These are phyloP conservation scores for Acrocephalus scirpaceus DNA, from an alignment of 2,797 vertebrate species.

Conservation along the genomic window DNA sequence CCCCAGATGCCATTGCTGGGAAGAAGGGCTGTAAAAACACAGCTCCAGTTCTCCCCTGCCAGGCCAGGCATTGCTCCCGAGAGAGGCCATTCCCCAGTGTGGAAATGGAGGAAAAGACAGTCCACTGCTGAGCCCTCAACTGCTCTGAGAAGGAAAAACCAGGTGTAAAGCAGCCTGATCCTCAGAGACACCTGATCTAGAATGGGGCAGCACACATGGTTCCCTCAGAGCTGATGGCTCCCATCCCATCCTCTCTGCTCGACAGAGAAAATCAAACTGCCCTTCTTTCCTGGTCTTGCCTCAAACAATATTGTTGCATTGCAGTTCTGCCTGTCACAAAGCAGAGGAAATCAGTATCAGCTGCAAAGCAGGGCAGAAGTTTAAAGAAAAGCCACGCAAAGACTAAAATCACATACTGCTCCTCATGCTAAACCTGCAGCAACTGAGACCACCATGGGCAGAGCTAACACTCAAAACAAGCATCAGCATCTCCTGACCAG, in stretches of 20 bases:
- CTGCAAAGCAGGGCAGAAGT: not conserved
- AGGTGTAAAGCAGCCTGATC: not conserved
- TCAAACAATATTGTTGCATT: not conserved
- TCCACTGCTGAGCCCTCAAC: not conserved
- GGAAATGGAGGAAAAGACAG: not conserved
- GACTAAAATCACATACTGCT: not conserved
- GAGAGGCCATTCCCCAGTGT: fast-evolving
- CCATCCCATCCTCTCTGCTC: not conserved
- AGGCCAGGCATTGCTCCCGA: not conserved
- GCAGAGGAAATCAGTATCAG: not conserved
- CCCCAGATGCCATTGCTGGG: not conserved
- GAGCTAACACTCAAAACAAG: not conserved
- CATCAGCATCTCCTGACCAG: not conserved
- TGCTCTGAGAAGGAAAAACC: not conserved
- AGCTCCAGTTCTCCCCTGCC: not conserved
- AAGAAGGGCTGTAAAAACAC: not conserved
- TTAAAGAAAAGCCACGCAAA: not conserved
- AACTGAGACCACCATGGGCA: not conserved
- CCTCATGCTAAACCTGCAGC: not conserved
- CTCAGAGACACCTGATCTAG: not conserved
- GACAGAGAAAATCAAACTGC: not conserved
- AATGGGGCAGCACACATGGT: not conserved
- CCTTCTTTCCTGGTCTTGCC: not conserved
- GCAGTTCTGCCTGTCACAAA: not conserved
- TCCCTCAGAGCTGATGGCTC: not conserved